Base-by-base conservation (phyloP, 2,113 vertebrate species). In the Hypomesus transpacificus region DNA sequence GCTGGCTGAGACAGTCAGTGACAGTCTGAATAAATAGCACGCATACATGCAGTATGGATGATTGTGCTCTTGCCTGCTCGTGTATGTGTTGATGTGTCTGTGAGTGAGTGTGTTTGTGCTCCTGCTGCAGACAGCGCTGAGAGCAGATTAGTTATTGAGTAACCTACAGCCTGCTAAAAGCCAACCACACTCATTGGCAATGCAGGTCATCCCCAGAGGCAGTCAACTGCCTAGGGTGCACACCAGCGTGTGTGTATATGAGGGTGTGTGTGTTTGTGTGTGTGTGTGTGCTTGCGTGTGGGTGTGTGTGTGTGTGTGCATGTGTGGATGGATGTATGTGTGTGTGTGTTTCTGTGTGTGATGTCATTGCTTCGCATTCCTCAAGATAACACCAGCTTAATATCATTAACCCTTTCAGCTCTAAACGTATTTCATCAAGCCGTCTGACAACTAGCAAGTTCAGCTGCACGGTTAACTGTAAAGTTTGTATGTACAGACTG, bases 101-200 rank as follows among this genome's bases (percentile, higher is more conserved):
- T 31, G 60, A 17, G n/a, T 21, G 28, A 46, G 71, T 66, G 26
- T 50, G 53, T 46, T 13, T 16, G 53, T 59, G 61, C 31, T 2
- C 0, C 57, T 73, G 80, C 76, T 75, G 73, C 71, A 61, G 68
- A 66, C 58, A 1, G n/a, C 69, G 59, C 73, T 83, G 74, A 85
- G 83, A 82, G 78, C 81, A 60, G 77, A 79, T 84, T 82, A 80
- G 84, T 82, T 81, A 82, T 72, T 80, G 73, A 86, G 77, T 73
- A 86, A 85, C 46, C 76, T 53, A 57, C 17, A 28, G 61, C 68
- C 63, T 50, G 17, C 17, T 65, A 65, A 65, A 65, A 65, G n/a
- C 62, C 22, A 24, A 62, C 13, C 5, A 68, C 51, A 66, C 26
- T 77, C 58, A 56, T 58, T 70, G 50, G 20, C 66, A 24, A 66